A percentile compares a stretch with the other conserved stretches of the same genome.
phyloP scores from a whole-genome alignment of 2,888 invertebrate genomes.

The Drosophila limbata region DNA sequence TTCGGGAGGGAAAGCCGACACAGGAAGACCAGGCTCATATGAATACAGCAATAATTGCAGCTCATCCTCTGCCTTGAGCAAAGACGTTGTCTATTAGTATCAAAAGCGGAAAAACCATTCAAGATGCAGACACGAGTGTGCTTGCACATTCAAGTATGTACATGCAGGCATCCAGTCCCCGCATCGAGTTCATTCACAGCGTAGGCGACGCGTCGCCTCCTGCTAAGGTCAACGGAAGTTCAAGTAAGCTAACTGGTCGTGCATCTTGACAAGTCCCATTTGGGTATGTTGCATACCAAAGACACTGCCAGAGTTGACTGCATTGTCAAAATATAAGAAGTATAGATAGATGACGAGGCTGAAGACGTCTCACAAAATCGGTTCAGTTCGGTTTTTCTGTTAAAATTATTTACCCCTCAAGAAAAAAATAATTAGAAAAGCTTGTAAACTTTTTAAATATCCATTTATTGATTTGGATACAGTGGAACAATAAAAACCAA shows the following conservation, averaged over 20 bases:
- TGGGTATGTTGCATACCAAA: not conserved
- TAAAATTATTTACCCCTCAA: too few relatives aligned
- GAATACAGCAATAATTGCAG: slow-evolving; percentile 7
- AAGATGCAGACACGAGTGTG: slow-evolving; percentile 7
- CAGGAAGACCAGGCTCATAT: slow-evolving; percentile 2
- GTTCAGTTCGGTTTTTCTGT: too few relatives aligned
- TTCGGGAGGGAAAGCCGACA: not conserved
- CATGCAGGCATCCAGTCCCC: slow-evolving; percentile 2
- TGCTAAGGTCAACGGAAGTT: slow-evolving; percentile 52
- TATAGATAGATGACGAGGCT: not conserved
- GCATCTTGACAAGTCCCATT: slow-evolving; percentile 16
- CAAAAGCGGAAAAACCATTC: slow-evolving; percentile 24
- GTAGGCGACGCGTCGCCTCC: slow-evolving; percentile 36
- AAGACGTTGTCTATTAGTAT: slow-evolving; percentile 6
- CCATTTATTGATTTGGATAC: not conserved
- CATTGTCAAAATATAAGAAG: not conserved
- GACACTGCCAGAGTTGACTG: slow-evolving; percentile 25
- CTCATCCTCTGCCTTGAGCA: slow-evolving; percentile 1
- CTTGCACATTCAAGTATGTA: slow-evolving; percentile 3
- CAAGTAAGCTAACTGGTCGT: slow-evolving; percentile 40
- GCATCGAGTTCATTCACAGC: slow-evolving; percentile 41
- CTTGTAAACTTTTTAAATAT: not conserved
- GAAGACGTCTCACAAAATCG: too few relatives aligned
- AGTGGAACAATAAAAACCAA: not conserved
- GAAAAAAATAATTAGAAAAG: not conserved